phyloP scores from a whole-genome alignment of 2,888 invertebrate genomes.

The Erpobdella octoculata region DNA sequence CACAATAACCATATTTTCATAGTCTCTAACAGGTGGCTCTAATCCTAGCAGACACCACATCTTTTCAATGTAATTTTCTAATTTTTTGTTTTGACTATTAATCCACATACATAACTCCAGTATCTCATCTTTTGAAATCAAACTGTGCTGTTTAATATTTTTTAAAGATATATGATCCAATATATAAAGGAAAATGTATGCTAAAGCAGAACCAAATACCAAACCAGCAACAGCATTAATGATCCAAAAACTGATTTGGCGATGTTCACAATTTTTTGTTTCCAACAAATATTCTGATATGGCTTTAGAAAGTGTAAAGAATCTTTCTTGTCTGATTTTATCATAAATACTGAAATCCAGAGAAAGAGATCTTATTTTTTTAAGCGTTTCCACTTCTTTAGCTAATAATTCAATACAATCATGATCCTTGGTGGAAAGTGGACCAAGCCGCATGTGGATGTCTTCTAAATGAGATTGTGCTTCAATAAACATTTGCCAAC shows the following conservation, averaged over 20 bases:
- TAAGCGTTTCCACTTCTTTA: not conserved
- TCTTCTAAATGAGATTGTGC: not conserved
- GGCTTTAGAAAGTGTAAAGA: not conserved
- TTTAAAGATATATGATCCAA: not conserved
- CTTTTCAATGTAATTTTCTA: not conserved
- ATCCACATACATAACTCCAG: not conserved
- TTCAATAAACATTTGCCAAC: not conserved
- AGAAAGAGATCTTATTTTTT: not conserved
- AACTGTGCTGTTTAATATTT: not conserved
- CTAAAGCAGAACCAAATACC: not conserved
- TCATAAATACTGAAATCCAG: not conserved
- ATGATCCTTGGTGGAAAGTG: not conserved
- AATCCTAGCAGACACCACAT: not conserved
- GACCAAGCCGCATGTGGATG: not conserved
- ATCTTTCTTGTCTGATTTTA: not conserved
- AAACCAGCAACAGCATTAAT: not conserved
- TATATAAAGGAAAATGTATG: not conserved
- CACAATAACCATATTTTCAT: not conserved
- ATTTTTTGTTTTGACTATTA: not conserved
- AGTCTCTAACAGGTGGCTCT: not conserved
- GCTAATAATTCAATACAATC: not conserved
- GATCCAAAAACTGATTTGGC: not conserved
- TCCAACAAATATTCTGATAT: not conserved
- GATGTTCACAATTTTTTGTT: not conserved
- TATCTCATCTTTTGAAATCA: not conserved